phyloP scores from a whole-genome alignment of 2,797 vertebrate genomes.

The Anguilla marmorata region DNA sequence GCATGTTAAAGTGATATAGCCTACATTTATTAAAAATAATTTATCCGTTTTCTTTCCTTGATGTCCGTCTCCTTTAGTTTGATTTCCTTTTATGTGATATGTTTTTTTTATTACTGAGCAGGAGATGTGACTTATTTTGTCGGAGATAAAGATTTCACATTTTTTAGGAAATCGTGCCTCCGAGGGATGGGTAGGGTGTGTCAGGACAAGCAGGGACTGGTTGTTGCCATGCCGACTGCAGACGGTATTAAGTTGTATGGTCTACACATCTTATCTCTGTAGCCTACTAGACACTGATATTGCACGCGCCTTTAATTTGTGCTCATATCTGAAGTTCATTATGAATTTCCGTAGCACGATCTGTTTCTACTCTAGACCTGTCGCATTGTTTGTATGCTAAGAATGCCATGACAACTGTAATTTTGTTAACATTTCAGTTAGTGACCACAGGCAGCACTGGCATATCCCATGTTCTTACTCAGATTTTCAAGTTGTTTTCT shows the following conservation, averaged over 20 bases:
- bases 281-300: neutral
- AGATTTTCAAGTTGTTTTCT: neutral
- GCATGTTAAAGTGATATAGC: neutral
- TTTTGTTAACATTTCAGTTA: neutral
- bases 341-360: neutral
- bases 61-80: neutral
- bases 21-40: neutral
- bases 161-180: neutral
- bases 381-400: neutral
- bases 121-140: neutral
- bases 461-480: neutral
- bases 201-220: constrained; percentile 6
- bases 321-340: neutral
- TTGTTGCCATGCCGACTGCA: neutral
- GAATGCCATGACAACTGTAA: neutral
- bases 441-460: neutral
- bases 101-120: no score
- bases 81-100: neutral
- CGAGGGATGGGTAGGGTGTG: constrained; percentile 1
- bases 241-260: neutral
- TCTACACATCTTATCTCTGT: neutral
- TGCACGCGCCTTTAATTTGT: neutral
- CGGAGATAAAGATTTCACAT: neutral
- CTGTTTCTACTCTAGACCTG: neutral
- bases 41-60: neutral